Conservation (phyloP, 2,888 invertebrate genomes). For the Deilephila porcellus region DNA sequence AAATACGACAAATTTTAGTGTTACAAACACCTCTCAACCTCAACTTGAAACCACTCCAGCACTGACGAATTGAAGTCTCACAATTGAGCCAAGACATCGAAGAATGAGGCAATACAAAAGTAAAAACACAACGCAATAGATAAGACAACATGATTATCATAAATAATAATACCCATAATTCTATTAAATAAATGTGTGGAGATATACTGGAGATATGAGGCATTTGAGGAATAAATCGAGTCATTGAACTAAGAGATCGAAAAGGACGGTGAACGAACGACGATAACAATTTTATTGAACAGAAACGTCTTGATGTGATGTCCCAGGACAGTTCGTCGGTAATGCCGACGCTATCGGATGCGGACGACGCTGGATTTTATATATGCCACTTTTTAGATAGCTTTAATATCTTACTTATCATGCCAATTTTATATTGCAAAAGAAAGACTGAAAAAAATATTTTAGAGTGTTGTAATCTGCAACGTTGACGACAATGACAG, state of each 20-base stretch:
- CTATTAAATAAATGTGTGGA: neutral
- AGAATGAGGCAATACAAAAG: no score
- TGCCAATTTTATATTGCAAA: neutral
- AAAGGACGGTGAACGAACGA: slow-evolving; percentile 22
- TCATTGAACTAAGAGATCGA: slow-evolving; percentile 27
- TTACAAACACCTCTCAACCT: no score
- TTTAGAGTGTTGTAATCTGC: no score
- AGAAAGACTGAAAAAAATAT: neutral
- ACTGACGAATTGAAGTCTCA: no score
- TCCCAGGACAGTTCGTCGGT: slow-evolving; percentile 17
- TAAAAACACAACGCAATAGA: no score
- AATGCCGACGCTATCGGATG: neutral
- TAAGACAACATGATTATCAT: neutral
- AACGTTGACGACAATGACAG: no score
- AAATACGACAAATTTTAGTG: no score
- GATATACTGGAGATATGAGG: neutral
- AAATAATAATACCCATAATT: neutral
- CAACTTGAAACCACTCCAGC: no score
- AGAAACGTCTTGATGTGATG: slow-evolving; percentile 19
- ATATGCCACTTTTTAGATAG: neutral
- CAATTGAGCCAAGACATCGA: no score
- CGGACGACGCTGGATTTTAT: neutral
- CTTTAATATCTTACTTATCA: neutral
- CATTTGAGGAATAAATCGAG: slow-evolving; percentile 5
- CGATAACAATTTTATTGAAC: slow-evolving; percentile 28